These are phyloP conservation scores for Oscheius onirici DNA, from an alignment of 2,888 invertebrate genomes.

Conservation along the genomic window DNA sequence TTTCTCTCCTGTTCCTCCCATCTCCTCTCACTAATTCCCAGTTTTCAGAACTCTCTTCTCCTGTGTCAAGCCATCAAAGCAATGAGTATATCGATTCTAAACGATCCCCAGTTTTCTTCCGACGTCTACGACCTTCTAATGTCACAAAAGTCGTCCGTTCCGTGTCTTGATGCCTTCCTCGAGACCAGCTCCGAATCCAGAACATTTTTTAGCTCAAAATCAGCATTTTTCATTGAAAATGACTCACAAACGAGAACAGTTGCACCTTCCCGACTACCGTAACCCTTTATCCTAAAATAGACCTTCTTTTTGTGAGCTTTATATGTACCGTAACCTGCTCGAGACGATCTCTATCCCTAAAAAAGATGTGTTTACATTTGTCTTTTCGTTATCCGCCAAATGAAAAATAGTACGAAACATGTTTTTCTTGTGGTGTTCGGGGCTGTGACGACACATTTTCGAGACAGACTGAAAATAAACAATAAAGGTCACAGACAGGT, in stretches of 20 bases:
- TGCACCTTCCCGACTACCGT: neutral
- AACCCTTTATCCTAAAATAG: neutral
- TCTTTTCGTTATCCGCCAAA: too few species aligned
- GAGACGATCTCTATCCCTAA: too few species aligned
- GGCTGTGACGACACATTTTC: too few species aligned
- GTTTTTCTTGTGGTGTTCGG: too few species aligned
- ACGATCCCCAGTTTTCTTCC: constrained; percentile 35
- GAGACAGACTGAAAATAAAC: too few species aligned
- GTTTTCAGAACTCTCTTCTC: neutral
- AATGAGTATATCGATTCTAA: constrained; percentile 35
- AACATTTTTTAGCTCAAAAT: neutral
- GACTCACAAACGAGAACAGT: neutral
- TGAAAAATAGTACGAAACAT: too few species aligned
- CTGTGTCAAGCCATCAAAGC: neutral
- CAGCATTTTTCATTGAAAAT: neutral
- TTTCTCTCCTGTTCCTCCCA: neutral
- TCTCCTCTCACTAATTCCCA: neutral
- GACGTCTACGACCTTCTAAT: constrained; percentile 36
- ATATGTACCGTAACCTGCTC: too few species aligned
- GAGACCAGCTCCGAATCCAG: too few species aligned
- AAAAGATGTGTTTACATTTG: too few species aligned
- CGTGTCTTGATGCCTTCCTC: neutral
- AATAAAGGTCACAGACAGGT: too few species aligned
- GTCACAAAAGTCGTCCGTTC: constrained; percentile 9
- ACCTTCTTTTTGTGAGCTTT: too few species aligned